These are phyloP conservation scores for Priapulus caudatus DNA, from an alignment of 2,888 invertebrate species.

Conservation along the genomic window DNA sequence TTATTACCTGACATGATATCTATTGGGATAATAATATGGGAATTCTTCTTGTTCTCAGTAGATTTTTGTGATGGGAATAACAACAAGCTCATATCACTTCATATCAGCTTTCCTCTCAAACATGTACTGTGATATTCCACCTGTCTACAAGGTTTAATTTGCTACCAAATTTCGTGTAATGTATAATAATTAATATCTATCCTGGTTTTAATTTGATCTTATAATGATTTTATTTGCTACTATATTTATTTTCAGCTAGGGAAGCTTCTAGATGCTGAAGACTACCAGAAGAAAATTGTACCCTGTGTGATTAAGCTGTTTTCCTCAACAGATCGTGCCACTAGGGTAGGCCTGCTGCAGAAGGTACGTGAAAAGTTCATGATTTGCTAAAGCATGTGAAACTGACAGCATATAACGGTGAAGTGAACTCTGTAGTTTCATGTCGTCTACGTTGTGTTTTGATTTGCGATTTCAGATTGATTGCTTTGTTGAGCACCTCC, in stretches of 20 bases:
- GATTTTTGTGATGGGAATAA: too few species aligned
- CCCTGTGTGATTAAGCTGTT: constrained; percentile 95
- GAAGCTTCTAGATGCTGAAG: constrained; percentile 69
- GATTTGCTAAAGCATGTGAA: neutral
- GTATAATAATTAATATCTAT: too few species aligned
- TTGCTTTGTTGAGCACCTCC: constrained; percentile 55
- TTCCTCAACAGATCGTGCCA: constrained; percentile 86
- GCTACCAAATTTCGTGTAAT: too few species aligned
- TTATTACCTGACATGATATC: too few species aligned
- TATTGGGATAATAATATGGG: too few species aligned
- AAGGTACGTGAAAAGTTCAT: constrained; percentile 44
- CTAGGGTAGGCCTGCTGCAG: constrained; percentile 80
- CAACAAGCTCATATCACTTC: too few species aligned
- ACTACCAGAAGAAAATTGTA: constrained; percentile 90
- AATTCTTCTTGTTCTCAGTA: too few species aligned
- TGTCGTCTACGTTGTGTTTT: neutral
- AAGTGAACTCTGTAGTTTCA: constrained; percentile 15
- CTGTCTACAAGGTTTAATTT: too few species aligned
- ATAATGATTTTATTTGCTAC: too few species aligned
- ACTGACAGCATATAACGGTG: neutral
- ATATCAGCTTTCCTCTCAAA: too few species aligned
- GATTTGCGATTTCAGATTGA: constrained; percentile 47
- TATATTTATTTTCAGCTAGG: constrained; percentile 61
- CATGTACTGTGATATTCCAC: too few species aligned
- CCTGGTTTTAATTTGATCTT: too few species aligned